Conservation (phyloP, 1,140 invertebrate genomes). For the Dufourea novaeangliae region DNA sequence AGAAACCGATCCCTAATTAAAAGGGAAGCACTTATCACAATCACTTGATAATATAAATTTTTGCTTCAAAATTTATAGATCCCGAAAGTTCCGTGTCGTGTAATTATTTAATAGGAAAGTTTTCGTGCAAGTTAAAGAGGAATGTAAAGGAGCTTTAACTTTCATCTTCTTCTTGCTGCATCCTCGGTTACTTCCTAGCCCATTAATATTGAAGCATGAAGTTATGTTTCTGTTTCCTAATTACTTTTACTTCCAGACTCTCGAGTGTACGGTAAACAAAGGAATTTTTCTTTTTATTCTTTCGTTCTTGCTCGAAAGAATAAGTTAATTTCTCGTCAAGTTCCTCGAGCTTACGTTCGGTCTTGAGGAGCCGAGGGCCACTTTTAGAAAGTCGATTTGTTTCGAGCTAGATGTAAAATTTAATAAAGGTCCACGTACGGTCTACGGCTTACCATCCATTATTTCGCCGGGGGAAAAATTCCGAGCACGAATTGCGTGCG, state of each 20-base stretch:
- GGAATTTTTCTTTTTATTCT: no score
- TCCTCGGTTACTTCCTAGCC: no score
- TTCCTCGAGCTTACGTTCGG: no score
- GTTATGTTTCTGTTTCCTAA: neutral
- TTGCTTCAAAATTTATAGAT: no score
- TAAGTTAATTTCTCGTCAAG: neutral
- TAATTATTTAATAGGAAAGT: no score
- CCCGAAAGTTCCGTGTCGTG: neutral
- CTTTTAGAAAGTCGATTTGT: conserved; percentile 15
- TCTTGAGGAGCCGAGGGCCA: neutral
- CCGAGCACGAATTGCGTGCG: conserved; percentile 53
- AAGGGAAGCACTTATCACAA: no score
- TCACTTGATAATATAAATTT: no score
- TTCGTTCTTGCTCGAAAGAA: neutral
- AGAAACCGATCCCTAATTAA: no score
- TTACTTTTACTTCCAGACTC: neutral
- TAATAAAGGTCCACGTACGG: conserved; percentile 49
- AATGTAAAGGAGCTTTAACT: neutral
- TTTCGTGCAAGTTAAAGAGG: no score
- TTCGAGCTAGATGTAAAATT: conserved; percentile 35
- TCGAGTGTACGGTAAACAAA: no score
- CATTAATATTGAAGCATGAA: neutral
- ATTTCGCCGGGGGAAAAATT: conserved; percentile 54
- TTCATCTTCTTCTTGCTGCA: neutral
- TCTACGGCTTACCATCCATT: conserved; percentile 50